A percentile compares a stretch with the other conserved stretches of the same genome.
These are phyloP conservation scores for Morphnarchus princeps DNA, from an alignment of 2,113 vertebrate genomes.

Conservation along the genomic window DNA sequence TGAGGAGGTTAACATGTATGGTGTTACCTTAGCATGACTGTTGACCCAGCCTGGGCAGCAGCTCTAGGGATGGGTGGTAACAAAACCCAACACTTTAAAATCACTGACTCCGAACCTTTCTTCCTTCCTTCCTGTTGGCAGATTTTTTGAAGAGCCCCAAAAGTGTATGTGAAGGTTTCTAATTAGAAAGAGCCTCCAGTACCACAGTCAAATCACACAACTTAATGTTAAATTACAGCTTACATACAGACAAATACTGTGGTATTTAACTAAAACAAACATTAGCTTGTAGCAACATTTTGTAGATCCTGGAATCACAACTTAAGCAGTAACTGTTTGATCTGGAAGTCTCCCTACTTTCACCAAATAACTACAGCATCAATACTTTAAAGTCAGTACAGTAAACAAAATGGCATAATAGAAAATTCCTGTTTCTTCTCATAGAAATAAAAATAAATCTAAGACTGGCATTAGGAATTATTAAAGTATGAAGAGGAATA, in stretches of 20 bases:
- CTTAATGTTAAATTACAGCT: constrained; percentile 50
- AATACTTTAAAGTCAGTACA: neutral
- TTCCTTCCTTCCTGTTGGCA: neutral
- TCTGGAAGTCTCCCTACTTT: constrained; percentile 31
- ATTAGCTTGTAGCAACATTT: constrained; percentile 32
- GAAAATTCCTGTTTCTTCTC: neutral
- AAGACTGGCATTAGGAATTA: neutral
- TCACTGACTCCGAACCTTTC: neutral
- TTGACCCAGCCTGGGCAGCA: neutral
- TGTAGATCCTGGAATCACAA: constrained; percentile 27
- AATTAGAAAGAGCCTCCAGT: constrained; percentile 44
- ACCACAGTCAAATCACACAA: constrained; percentile 48
- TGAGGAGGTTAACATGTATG: neutral
- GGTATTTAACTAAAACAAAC: constrained; percentile 58
- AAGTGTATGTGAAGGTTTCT: neutral
- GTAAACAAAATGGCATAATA: neutral
- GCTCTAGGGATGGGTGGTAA: neutral
- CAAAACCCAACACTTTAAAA: neutral
- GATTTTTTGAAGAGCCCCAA: neutral
- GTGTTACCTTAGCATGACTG: neutral
- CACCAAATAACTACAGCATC: constrained; percentile 19
- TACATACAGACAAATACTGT: constrained; percentile 39
- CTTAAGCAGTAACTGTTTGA: constrained; percentile 53
- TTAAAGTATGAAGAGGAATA: neutral
- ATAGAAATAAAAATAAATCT: neutral